Base-by-base conservation (phyloP, 1,140 invertebrate genomes). In the Meloidogyne hapla region DNA sequence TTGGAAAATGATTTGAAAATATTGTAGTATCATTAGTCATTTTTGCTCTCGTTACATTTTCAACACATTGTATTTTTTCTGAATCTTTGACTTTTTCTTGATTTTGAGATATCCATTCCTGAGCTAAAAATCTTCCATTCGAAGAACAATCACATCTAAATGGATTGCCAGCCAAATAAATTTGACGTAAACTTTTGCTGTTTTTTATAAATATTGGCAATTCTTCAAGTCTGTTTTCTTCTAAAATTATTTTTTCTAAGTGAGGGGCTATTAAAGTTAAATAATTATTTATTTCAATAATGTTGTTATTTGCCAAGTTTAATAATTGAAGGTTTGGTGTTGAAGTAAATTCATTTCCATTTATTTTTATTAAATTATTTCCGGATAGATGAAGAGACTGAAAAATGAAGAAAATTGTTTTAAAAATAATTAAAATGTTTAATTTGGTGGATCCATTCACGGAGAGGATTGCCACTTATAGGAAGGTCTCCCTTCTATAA, bases 111-210 rank as follows among this genome's bases (percentile, higher is more conserved):
- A 85, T 62, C 83, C 84, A 85, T 12, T 45, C 28, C 40, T 78
- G 80, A 26, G 74, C 73, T 25, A 15, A 13, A 69, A 72, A 78
- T 15, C 79, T 8, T 10, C 40, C 56, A 5, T 40, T 45, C 8
- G 21, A 83, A 85, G 69, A 61, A 42, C 84, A 86, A 63, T 87
- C 84, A 69, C 84, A 86, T 48, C 84, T 69, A 40, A 86, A 85
- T 23, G 80, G 80, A 70, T 86, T 86, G 10, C 68, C 66, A 1
- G 76, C 74, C 0, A 86, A 42, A 42, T 74, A 21, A 25, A 80
- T 66, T 25, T 62, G 18, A 4, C 74, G 25, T 12, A 83, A 63
- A 25, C 81, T 79, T 23, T 48, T 74, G 3, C 0, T 15, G 26
- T 38, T 73, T 38, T 63, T 61, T 25, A 73, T 61, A 64, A 63